phyloP scores from a whole-genome alignment of 2,113 vertebrate genomes.

The Hippocampus comes region DNA sequence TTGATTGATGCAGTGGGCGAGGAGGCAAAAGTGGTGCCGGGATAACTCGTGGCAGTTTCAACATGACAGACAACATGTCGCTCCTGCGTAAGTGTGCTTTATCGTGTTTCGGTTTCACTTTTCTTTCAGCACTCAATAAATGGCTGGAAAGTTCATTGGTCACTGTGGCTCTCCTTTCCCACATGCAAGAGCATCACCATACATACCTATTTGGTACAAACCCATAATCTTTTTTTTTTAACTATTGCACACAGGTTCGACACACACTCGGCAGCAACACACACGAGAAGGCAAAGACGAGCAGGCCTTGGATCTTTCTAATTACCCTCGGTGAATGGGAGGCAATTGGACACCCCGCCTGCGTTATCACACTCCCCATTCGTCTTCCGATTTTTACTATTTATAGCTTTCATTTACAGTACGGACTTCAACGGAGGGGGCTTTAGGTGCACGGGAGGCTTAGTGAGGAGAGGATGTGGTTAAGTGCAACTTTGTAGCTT shows the following conservation, averaged over 20 bases:
- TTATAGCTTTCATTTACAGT: slow-evolving; percentile 62
- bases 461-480: slow-evolving; percentile 12
- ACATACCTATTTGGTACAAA: too few species aligned
- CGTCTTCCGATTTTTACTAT: slow-evolving; percentile 52
- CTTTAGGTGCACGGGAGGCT: slow-evolving; percentile 30
- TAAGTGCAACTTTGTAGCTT: background rate
- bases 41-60: too few species aligned
- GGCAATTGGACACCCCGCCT: slow-evolving; percentile 45
- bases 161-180: too few species aligned
- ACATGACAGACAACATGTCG: too few species aligned
- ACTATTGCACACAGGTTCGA: slow-evolving; percentile 24
- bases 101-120: too few species aligned
- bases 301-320: slow-evolving; percentile 87
- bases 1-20: too few species aligned
- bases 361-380: slow-evolving; percentile 62
- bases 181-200: too few species aligned
- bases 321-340: slow-evolving; percentile 76
- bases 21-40: background rate
- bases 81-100: too few species aligned
- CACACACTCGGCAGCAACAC: slow-evolving; percentile 22
- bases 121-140: too few species aligned
- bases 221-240: too few species aligned
- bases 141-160: too few species aligned
- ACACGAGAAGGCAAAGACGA: slow-evolving; percentile 58
- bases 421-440: slow-evolving; percentile 11